Conservation (phyloP, 2,888 invertebrate species). For the Orthosia cruda region DNA sequence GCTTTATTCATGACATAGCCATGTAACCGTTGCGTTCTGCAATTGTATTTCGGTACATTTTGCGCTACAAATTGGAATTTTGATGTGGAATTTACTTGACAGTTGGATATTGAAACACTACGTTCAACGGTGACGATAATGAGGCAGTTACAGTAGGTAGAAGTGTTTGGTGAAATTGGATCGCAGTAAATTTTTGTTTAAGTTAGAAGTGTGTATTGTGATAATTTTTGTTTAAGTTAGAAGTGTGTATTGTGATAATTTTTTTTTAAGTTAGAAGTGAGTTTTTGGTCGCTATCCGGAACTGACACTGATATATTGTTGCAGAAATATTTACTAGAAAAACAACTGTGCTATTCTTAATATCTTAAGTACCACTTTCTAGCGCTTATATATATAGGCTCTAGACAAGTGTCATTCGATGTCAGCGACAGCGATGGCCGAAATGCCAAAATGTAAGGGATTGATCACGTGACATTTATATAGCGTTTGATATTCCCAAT, state of each 20-base stretch:
- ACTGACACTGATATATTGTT: neutral
- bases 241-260: neutral
- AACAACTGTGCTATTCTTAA: neutral
- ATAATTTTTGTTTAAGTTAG: neutral
- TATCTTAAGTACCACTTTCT: too few species aligned
- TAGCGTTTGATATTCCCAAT: too few species aligned
- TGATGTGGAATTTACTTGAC: constrained; percentile 81
- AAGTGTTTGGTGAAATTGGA: constrained; percentile 4
- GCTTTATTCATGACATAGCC: constrained; percentile 86
- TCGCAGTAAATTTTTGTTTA: neutral
- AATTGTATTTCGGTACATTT: constrained; percentile 81
- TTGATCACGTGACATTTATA: too few species aligned
- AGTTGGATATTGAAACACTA: constrained; percentile 74
- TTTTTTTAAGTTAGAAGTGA: neutral
- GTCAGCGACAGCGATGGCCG: too few species aligned
- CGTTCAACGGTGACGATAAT: constrained; percentile 54
- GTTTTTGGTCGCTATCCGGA: too few species aligned
- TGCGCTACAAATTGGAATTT: constrained; percentile 78
- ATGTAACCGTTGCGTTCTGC: constrained; percentile 75
- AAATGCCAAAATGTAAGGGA: too few species aligned
- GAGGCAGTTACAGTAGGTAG: neutral
- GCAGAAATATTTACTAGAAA: neutral
- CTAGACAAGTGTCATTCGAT: too few species aligned
- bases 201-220: neutral
- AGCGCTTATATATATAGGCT: too few species aligned